Evolutionary conservation across 2,113 vertebrate species (phyloP).

Genomic region (Limanda limanda): DNA sequence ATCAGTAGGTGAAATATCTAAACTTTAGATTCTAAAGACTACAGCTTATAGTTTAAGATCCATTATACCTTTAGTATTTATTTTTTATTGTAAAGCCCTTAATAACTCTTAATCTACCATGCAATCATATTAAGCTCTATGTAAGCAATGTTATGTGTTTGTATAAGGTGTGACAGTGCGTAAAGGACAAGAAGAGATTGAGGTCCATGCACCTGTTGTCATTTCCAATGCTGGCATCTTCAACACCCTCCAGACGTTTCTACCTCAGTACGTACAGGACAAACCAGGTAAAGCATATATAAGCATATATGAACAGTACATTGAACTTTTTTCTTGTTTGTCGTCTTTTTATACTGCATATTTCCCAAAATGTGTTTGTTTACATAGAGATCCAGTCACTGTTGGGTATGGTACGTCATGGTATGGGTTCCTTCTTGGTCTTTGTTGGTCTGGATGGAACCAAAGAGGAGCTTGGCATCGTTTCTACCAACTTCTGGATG

Average conservation of each 20-base stretch:
- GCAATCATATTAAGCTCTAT: not conserved
- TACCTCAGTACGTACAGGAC: slow-evolving; percentile 73
- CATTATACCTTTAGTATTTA: no score
- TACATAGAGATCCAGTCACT: slow-evolving; percentile 75
- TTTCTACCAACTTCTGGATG: slow-evolving; percentile 87
- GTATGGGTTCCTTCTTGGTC: slow-evolving; percentile 88
- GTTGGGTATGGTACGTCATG: slow-evolving; percentile 78
- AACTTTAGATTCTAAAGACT: no score
- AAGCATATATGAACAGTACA: not conserved
- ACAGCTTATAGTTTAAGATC: no score
- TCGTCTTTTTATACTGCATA: not conserved
- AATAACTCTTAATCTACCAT: no score
- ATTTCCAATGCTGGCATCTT: slow-evolving; percentile 87
- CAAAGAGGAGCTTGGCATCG: slow-evolving; percentile 81
- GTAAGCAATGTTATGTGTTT: not conserved
- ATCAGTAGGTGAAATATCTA: no score
- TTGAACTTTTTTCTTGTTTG: not conserved
- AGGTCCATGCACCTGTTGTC: slow-evolving; percentile 79
- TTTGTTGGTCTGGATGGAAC: slow-evolving; percentile 86
- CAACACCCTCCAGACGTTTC: slow-evolving; percentile 86
- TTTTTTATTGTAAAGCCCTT: no score
- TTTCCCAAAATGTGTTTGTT: not conserved
- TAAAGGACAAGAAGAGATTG: slow-evolving; percentile 77
- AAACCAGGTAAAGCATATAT: slow-evolving; percentile 69
- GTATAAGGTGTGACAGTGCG: slow-evolving; percentile 81